A percentile compares a stretch with the other conserved stretches of the same genome.
Conservation (phyloP, 2,113 vertebrate genomes). For the Chrysochloris asiatica region DNA sequence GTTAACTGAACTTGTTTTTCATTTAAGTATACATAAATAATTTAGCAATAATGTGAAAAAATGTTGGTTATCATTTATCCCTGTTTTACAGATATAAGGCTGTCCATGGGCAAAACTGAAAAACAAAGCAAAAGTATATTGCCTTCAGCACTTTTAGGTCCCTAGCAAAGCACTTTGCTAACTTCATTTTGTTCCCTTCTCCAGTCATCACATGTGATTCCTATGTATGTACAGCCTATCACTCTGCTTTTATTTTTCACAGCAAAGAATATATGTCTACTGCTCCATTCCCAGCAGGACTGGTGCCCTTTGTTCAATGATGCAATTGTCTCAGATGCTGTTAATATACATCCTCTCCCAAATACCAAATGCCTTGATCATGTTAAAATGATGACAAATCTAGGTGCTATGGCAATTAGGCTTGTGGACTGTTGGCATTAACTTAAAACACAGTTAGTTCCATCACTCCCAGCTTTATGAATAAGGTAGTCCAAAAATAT, state of each 20-base stretch:
- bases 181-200: not conserved
- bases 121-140: not conserved
- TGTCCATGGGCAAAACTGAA: not conserved
- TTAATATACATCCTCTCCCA: not conserved
- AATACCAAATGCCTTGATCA: not conserved
- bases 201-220: too few species aligned
- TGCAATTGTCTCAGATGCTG: not conserved
- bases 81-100: not conserved
- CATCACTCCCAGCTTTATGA: not conserved
- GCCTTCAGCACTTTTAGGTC: not conserved
- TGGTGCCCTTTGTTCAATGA: not conserved
- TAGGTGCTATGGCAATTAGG: not conserved
- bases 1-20: constrained; percentile 13
- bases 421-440: not conserved
- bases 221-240: not conserved
- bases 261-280: not conserved
- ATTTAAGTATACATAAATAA: not conserved
- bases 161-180: too few species aligned
- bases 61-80: not conserved
- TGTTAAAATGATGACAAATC: not conserved
- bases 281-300: not conserved
- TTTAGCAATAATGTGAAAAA: not conserved
- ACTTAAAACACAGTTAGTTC: not conserved
- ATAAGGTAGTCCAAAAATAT: constrained; percentile 5
- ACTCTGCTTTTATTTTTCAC: not conserved